Conservation (phyloP, 2,797 vertebrate species). For the Typhlichthys subterraneus region DNA sequence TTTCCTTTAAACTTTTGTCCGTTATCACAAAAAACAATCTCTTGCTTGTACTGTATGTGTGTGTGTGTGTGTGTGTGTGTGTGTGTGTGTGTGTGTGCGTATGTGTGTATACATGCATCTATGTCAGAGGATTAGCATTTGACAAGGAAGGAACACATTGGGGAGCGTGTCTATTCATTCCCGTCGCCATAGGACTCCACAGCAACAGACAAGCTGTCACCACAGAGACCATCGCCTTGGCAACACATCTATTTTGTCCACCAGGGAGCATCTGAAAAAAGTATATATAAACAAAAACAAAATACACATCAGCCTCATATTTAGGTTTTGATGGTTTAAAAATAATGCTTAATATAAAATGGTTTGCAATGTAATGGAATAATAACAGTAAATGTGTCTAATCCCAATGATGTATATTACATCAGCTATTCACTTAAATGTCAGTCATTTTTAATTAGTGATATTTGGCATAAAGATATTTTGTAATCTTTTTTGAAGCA, state of each 20-base stretch:
- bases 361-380: not conserved
- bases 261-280: slow-evolving; percentile 19
- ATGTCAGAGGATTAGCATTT: slow-evolving; percentile 10
- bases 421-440: not conserved
- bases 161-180: not conserved
- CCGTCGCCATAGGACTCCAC: slow-evolving; percentile 3
- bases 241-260: slow-evolving; percentile 19
- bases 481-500: not conserved
- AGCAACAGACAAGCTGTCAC: slow-evolving; percentile 24
- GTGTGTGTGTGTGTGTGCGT: slow-evolving; percentile 6
- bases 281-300: not conserved
- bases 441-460: not conserved
- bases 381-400: not conserved
- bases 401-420: not conserved
- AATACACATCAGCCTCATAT: not conserved
- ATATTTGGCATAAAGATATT: slow-evolving; percentile 4
- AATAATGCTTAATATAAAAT: not conserved
- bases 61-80: not conserved
- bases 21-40: too few species aligned
- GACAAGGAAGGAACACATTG: slow-evolving; percentile 1
- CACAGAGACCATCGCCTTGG: not conserved
- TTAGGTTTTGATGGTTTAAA: slow-evolving; percentile 4
- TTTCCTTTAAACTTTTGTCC: too few species aligned
- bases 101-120: not conserved
- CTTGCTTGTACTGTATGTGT: not conserved